Conservation (phyloP, 2,888 invertebrate genomes). For the Acheta domesticus region DNA sequence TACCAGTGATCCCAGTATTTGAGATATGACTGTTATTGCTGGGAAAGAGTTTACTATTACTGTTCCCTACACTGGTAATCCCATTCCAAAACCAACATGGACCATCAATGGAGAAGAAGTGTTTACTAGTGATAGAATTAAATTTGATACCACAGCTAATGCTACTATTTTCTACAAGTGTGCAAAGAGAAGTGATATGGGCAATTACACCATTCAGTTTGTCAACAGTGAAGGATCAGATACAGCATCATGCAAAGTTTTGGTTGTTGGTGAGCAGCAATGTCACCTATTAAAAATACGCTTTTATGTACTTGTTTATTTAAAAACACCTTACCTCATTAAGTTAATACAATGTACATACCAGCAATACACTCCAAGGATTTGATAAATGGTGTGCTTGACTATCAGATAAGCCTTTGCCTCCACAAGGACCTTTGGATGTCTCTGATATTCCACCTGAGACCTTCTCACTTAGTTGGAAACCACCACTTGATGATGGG, state of each 20-base stretch:
- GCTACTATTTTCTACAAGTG: conserved; percentile 77
- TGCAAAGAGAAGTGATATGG: conserved; percentile 88
- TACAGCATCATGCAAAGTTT: conserved; percentile 82
- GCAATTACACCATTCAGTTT: conserved; percentile 87
- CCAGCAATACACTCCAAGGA: no score
- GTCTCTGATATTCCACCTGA: conserved; percentile 93
- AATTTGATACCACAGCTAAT: conserved; percentile 77
- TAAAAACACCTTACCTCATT: no score
- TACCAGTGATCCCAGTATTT: conserved; percentile 85
- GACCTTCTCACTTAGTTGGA: conserved; percentile 91
- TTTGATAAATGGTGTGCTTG: background rate
- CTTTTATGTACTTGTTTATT: no score
- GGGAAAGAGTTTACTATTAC: conserved; percentile 95
- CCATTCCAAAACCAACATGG: conserved; percentile 87
- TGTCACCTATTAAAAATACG: no score
- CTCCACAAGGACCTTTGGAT: conserved; percentile 86
- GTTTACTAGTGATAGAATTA: conserved; percentile 73
- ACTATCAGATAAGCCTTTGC: conserved; percentile 70
- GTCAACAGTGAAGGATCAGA: conserved; percentile 89
- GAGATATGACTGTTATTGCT: conserved; percentile 91
- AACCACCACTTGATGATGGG: conserved; percentile 89
- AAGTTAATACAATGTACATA: no score
- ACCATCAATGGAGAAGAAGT: conserved; percentile 84
- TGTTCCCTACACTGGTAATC: conserved; percentile 86
- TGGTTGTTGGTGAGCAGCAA: conserved; percentile 54